Evolutionary conservation across 2,113 vertebrate genomes (phyloP), one percentile per base, ranked within the genome.

Genomic region (Rhombomys opimus): DNA sequence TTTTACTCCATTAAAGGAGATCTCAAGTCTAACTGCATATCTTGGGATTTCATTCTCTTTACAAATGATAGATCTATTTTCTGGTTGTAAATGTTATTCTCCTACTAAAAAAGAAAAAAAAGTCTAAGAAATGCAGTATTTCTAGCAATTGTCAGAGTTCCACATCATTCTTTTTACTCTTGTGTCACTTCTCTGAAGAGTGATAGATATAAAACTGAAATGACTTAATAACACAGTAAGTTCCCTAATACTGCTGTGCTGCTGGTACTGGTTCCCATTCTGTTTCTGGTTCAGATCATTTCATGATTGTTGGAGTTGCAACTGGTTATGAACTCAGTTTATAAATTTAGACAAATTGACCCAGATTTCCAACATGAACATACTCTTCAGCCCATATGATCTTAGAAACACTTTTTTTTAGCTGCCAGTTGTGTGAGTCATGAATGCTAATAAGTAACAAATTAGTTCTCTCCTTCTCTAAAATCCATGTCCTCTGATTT

Each of bases 61-160:
- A 94, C 15, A 86, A 93, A 91, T 81, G 23, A 59, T 86, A 81
- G 65, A 57, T 92, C 70, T 89, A 72, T 93, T 30, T 88, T 91
- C 67, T 81, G 67, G 63, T 89, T 81, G 25, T 93, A 73, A 94
- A 38, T 65, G 41, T 1, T 32, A 22, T 46, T 92, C 22, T 88
- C 1, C 38, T 75, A 52, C 15, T 68, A 70, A 91, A 54, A 46
- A 27, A 59, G 30, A 22, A 90, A 89, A 57, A 38, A 35, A 85
- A 75, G 41, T 61, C 20, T 17, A 63, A 7, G 18, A 94, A 84
- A 38, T 80, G 23, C 38, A 7, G 6, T 68, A 4, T 23, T 90
- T 73, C 85, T 41, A 32, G 10, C 50, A 85, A 70, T 88, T 61
- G 50, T 92, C 41, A 84, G 32, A 7, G 75, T 84, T 73, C 54